Conservation (phyloP, 2,113 vertebrate genomes). For the Upupa epops region DNA sequence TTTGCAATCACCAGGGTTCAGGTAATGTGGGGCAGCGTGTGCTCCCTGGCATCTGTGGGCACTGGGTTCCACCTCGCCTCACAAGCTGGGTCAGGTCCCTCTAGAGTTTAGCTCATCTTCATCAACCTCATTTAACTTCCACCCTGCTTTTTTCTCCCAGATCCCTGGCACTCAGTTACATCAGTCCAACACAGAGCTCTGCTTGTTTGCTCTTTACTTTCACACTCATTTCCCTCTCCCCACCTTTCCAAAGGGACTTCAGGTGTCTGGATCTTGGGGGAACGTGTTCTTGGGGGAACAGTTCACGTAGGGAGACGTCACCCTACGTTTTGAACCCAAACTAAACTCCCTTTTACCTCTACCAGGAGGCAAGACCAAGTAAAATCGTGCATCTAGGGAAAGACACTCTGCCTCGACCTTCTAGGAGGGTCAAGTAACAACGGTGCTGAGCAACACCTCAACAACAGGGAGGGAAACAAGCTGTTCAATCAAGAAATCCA, state of each 20-base stretch:
- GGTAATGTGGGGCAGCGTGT: neutral
- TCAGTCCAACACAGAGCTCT: neutral
- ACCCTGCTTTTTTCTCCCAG: neutral
- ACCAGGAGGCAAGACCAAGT: neutral
- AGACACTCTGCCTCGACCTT: neutral
- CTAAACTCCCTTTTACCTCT: neutral
- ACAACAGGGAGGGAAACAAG: neutral
- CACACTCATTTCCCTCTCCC: neutral
- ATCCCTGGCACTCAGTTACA: neutral
- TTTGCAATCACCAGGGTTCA: neutral
- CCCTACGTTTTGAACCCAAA: neutral
- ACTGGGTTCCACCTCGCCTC: neutral
- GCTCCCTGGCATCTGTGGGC: neutral
- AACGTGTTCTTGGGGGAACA: neutral
- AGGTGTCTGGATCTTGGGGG: neutral
- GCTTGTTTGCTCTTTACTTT: neutral
- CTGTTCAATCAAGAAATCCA: neutral
- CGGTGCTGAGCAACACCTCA: neutral
- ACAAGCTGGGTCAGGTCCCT: conserved; percentile 57
- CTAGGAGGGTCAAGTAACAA: neutral
- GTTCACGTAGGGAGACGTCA: neutral
- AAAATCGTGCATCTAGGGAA: rapidly evolving
- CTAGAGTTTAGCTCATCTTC: neutral
- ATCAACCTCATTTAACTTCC: neutral
- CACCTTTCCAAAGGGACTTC: neutral